These are phyloP conservation scores for Atherix ibis DNA, from an alignment of 2,888 invertebrate species.

Conservation along the genomic window DNA sequence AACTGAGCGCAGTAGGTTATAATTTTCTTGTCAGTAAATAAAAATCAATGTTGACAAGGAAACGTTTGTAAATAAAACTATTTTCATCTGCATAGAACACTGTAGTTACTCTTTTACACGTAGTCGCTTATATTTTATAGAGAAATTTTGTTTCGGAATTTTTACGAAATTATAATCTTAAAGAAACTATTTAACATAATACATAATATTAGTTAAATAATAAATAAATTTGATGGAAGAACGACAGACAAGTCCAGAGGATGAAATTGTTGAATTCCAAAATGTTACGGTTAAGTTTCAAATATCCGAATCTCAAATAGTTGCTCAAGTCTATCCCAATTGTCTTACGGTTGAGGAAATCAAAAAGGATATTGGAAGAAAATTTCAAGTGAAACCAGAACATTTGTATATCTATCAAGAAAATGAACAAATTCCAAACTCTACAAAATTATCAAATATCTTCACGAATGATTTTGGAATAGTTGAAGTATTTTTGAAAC, in stretches of 20 bases:
- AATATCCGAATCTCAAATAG: slow-evolving; percentile 22
- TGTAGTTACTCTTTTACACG: too few relatives aligned
- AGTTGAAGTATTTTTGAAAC: slow-evolving; percentile 21
- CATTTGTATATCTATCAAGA: slow-evolving; percentile 36
- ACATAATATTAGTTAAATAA: too few relatives aligned
- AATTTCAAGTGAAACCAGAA: slow-evolving; percentile 39
- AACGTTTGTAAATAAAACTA: too few relatives aligned
- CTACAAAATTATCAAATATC: slow-evolving; percentile 19
- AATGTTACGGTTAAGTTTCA: slow-evolving; percentile 31
- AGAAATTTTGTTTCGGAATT: too few relatives aligned
- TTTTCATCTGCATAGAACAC: too few relatives aligned
- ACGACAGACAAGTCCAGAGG: slow-evolving; percentile 6
- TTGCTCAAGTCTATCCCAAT: slow-evolving; percentile 30
- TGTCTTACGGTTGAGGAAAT: slow-evolving; percentile 40
- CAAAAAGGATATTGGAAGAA: slow-evolving; percentile 41
- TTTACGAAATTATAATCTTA: too few relatives aligned
- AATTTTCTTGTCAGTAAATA: too few relatives aligned
- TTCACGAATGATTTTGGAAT: slow-evolving; percentile 27
- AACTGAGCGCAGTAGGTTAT: too few relatives aligned
- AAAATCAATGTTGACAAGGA: too few relatives aligned
- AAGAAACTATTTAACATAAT: too few relatives aligned
- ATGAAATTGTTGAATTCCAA: slow-evolving; percentile 17
- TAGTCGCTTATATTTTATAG: too few relatives aligned
- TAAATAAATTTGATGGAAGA: too few relatives aligned
- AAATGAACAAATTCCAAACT: slow-evolving; percentile 26